Evolutionary conservation across 1,140 invertebrate genomes (phyloP), one percentile per base, ranked within the genome.

Genomic region (Drosophila repletoides): DNA sequence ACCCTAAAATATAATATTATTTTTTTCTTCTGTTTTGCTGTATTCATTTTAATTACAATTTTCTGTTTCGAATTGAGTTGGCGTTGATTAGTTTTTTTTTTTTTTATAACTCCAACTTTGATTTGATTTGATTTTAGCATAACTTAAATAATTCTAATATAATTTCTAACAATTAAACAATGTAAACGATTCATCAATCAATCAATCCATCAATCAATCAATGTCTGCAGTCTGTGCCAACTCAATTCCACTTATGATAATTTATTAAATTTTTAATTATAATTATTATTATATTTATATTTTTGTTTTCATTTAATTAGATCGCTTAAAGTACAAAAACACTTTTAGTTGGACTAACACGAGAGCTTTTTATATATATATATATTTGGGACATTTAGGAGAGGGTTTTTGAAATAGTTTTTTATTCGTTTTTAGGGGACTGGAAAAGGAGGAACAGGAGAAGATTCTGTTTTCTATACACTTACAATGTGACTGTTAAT

Each of bases 321-420:
- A 74, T 84, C 61, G 65, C 79, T 77, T 74, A 84, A 74, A 83
- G 70, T 81, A 81, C 63, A 76, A 77, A 79, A 84, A 83, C 69
- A 70, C 74, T 79, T 84, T 72, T 84, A 83, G 77, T 83, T 79
- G 49, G 79, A 83, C 77, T 83, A 83, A 83, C 77, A 83, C 79
- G 79, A 83, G 77, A 83, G 77, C 24, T 67, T 69, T 12, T n/a
- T n/a, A n/a, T n/a, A n/a, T n/a, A n/a, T n/a, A n/a, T n/a, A n/a
- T n/a, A n/a, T n/a, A n/a, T n/a, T n/a, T 40, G 46, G 52, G 52
- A 17, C 7, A 28, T 21, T 56, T 52, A 12, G n/a, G 22, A 49
- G 12, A 38, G 40, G 40, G 26, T 31, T 43, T 31, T 36, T 38
- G 14, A 49, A 46, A 31, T 45, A 19, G 33, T 45, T n/a, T 72